Base-by-base conservation (phyloP, 2,113 vertebrate genomes). In the Argyrosomus japonicus region DNA sequence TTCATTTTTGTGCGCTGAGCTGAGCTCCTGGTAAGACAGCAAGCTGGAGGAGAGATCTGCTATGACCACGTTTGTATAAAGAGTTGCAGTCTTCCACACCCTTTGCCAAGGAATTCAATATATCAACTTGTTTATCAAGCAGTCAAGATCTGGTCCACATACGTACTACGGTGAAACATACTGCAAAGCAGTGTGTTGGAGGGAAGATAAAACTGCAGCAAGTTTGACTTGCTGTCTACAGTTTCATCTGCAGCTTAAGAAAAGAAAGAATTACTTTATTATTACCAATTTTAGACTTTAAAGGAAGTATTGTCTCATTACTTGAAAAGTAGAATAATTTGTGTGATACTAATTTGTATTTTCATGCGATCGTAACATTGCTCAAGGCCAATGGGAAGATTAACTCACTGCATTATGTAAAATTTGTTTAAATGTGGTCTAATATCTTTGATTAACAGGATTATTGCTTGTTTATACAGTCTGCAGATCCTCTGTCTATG, bases 101-200 rank as follows among this genome's bases (percentile, higher is more conserved):
- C 84, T 50, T 29, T 3, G 47, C 25, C 48, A 6, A 63, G 29
- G 21, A 57, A 53, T 75, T 80, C 21, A 85, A 67, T 88, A 51
- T 11, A 81, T 92, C 88, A 88, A 56, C 60, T 79, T 95, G 92
- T 94, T 94, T 94, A 91, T 77, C 1, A 75, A 77, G 57, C 0
- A 51, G 65, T 88, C 84, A 62, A 71, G 74, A 51, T 51, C 53
- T 2, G 17, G 29, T 25, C 32, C 0, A 1, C 74, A 48, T 21
- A 77, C n/a, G 29, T 23, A 3, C 32, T 43, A 17, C 1, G 36
- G 36, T 40, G 48, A 82, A 27, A 65, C n/a, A 23, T 64, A 56
- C 36, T 71, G 21, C 45, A 56, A 27, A 21, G 54, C 54, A 62
- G 27, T 23, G 12, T 68, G n/a, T 21, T 21, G 9, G 11, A 21